A percentile compares a stretch with the other conserved stretches of the same genome.
These are phyloP conservation scores for Oceanodroma tethys DNA, from an alignment of 2,113 vertebrate genomes.

Conservation along the genomic window DNA sequence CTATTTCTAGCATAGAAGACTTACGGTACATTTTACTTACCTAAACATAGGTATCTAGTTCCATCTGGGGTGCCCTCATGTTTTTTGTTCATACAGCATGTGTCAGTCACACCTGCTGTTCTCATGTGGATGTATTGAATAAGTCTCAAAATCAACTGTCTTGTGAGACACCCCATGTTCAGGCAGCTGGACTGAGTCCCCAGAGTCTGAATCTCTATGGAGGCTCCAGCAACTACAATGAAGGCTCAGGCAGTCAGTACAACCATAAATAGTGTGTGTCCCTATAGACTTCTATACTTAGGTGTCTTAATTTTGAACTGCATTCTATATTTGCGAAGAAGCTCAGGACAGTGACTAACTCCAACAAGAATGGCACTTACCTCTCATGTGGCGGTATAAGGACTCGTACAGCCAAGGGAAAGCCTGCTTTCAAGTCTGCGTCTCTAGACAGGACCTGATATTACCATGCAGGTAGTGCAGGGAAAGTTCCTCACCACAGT, in stretches of 20 bases:
- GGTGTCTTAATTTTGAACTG: background rate
- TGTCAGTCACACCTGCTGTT: background rate
- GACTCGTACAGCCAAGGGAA: background rate
- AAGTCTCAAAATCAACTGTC: background rate
- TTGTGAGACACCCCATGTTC: background rate
- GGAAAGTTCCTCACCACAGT: background rate
- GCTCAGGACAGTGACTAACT: background rate
- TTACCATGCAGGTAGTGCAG: background rate
- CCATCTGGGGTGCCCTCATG: background rate
- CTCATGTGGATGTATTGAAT: background rate
- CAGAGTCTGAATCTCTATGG: background rate
- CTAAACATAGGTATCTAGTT: background rate
- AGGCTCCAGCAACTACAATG: background rate
- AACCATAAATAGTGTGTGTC: background rate
- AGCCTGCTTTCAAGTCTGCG: background rate
- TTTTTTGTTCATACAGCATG: background rate
- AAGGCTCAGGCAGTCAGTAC: background rate
- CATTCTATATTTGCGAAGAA: background rate
- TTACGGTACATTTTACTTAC: background rate
- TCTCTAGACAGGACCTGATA: background rate
- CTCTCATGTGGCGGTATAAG: background rate
- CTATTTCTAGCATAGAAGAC: background rate
- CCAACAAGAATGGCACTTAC: background rate
- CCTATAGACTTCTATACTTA: background rate
- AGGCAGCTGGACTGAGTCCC: background rate